Conservation (phyloP, 1,140 invertebrate genomes). For the Cydia pomonella region DNA sequence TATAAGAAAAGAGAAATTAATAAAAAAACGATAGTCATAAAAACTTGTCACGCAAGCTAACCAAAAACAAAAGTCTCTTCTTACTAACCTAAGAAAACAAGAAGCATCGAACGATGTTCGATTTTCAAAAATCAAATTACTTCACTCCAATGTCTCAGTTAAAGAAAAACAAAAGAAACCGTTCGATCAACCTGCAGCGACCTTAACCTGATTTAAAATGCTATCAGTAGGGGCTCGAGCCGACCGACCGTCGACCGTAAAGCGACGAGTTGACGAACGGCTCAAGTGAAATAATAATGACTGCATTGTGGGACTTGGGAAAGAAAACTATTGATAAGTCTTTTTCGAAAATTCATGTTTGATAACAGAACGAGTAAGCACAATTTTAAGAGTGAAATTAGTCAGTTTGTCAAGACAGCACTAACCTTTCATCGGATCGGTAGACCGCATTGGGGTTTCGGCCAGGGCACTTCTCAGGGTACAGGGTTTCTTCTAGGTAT, state of each 20-base stretch:
- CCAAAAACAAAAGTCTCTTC: neutral
- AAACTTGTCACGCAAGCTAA: too few species aligned
- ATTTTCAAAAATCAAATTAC: slow-evolving; percentile 9
- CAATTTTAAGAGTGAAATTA: neutral
- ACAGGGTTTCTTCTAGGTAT: too few species aligned
- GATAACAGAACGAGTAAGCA: neutral
- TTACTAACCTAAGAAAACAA: neutral
- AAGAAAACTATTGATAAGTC: slow-evolving; percentile 35
- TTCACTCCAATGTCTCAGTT: neutral
- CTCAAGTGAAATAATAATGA: slow-evolving; percentile 74
- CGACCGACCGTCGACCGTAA: neutral
- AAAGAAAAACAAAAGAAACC: slow-evolving; percentile 9
- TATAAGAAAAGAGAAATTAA: too few species aligned
- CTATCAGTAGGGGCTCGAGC: slow-evolving; percentile 50
- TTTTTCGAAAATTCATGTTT: neutral
- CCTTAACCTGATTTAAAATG: slow-evolving; percentile 78
- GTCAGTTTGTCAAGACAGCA: neutral
- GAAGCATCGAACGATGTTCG: neutral
- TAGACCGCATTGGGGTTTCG: too few species aligned
- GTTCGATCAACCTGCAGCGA: slow-evolving; percentile 40
- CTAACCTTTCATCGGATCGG: too few species aligned
- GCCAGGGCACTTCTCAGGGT: too few species aligned
- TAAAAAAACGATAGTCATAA: too few species aligned
- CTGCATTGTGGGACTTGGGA: slow-evolving; percentile 59
- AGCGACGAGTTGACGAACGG: slow-evolving; percentile 56